These are phyloP conservation scores for Pycnonotus jocosus DNA, from an alignment of 2,113 vertebrate genomes.

Conservation along the genomic window DNA sequence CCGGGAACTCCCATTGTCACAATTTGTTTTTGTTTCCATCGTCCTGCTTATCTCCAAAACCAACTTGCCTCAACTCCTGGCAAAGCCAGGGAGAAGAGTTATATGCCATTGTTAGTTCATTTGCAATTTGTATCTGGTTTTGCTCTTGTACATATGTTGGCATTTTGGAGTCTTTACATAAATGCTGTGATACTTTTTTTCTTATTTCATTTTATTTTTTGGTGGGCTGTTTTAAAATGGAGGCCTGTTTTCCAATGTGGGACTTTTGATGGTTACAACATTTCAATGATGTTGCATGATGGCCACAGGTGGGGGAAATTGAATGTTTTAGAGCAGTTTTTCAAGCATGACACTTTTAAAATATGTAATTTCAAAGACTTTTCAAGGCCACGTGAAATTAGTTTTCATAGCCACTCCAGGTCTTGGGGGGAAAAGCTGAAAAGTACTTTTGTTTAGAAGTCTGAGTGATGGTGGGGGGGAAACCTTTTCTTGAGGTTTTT, in stretches of 20 bases:
- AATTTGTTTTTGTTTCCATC: conserved; percentile 63
- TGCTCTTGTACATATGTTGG: conserved; percentile 76
- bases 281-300: conserved; percentile 47
- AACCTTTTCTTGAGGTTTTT: conserved; percentile 73
- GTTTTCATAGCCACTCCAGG: conserved; percentile 73
- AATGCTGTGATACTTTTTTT: conserved; percentile 64
- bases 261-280: conserved; percentile 60
- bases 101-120: conserved; percentile 57
- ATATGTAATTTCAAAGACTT: conserved; percentile 67
- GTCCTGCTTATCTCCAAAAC: conserved; percentile 61
- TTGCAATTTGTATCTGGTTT: conserved; percentile 63
- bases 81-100: conserved; percentile 53
- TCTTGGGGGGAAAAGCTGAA: conserved; percentile 70
- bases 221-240: conserved; percentile 71
- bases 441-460: conserved; percentile 79
- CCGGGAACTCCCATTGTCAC: conserved; percentile 64
- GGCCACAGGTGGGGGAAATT: conserved; percentile 64
- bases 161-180: conserved; percentile 71
- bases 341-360: conserved; percentile 72
- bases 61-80: conserved; percentile 64
- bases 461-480: conserved; percentile 75
- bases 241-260: conserved; percentile 68
- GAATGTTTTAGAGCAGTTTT: conserved; percentile 68
- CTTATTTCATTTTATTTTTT: conserved; percentile 46
- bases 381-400: conserved; percentile 67